These are phyloP conservation scores for Bos taurus DNA, from an alignment of 2,113 vertebrate genomes.

Conservation along the genomic window DNA sequence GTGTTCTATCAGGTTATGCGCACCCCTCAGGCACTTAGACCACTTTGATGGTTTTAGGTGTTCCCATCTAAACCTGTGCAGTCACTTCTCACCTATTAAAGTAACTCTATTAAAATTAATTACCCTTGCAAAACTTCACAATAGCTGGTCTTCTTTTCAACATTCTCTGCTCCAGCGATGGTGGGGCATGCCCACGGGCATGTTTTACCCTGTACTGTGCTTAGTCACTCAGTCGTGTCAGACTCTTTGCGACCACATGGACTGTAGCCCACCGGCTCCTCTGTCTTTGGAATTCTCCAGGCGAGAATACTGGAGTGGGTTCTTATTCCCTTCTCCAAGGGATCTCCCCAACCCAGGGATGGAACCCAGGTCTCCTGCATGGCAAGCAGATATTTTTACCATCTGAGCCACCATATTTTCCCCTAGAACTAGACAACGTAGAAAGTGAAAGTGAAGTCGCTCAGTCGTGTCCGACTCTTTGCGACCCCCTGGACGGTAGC, in stretches of 20 bases:
- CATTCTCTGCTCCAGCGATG: neutral
- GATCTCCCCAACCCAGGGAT: neutral
- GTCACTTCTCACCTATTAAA: neutral
- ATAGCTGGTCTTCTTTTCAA: neutral
- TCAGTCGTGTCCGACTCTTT: neutral
- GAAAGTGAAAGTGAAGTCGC: neutral
- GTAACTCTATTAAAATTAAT: neutral
- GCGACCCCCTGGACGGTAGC: neutral
- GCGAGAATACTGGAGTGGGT: neutral
- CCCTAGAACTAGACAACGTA: neutral
- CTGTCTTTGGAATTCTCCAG: neutral
- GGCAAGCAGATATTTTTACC: neutral
- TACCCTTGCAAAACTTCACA: neutral
- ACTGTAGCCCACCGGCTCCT: neutral
- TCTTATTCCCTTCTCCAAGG: neutral
- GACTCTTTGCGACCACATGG: neutral
- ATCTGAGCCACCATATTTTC: neutral
- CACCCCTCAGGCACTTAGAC: neutral
- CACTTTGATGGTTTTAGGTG: neutral
- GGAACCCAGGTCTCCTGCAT: neutral
- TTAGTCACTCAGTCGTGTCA: neutral
- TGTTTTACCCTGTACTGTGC: neutral
- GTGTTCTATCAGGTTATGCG: neutral
- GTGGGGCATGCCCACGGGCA: accelerated
- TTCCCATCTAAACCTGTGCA: neutral